These are phyloP conservation scores for Celastrina argiolus DNA, from an alignment of 2,888 invertebrate genomes.

Conservation along the genomic window DNA sequence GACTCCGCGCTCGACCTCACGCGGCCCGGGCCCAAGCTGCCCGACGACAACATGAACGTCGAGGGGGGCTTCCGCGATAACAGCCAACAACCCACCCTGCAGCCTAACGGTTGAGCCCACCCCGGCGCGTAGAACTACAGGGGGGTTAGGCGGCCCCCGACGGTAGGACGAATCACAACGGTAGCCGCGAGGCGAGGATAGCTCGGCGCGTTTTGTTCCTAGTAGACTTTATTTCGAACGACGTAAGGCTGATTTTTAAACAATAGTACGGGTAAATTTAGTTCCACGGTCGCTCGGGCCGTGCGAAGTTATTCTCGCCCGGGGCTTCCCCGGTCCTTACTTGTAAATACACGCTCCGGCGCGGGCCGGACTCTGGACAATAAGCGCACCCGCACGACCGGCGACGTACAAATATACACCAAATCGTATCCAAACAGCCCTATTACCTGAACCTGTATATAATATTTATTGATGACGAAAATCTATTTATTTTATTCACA, in stretches of 20 bases:
- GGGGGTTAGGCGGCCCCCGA: constrained; percentile 64
- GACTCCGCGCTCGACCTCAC: constrained; percentile 42
- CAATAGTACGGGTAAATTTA: constrained; percentile 65
- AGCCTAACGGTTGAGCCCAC: constrained; percentile 66
- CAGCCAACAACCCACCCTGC: constrained; percentile 65
- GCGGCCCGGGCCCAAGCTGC: constrained; percentile 48
- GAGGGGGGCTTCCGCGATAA: constrained; percentile 54
- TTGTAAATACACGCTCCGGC: constrained; percentile 53
- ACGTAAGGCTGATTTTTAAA: constrained; percentile 67
- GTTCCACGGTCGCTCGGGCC: constrained; percentile 40
- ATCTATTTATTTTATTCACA: constrained; percentile 46
- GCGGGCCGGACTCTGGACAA: constrained; percentile 55
- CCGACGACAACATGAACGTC: constrained; percentile 72
- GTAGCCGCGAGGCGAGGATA: constrained; percentile 48
- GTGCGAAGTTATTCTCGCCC: constrained; percentile 58
- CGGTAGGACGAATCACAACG: constrained; percentile 23
- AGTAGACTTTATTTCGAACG: constrained; percentile 69
- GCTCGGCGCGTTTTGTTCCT: constrained; percentile 66
- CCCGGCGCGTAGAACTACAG: constrained; percentile 49
- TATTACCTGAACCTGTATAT: constrained; percentile 50
- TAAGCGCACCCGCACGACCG: constrained; percentile 49
- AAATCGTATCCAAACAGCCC: constrained; percentile 63
- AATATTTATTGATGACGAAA: constrained; percentile 61
- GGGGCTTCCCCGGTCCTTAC: constrained; percentile 26
- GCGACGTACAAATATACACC: constrained; percentile 73